phyloP scores from a whole-genome alignment of 2,797 vertebrate species.

The Aplochiton taeniatus region DNA sequence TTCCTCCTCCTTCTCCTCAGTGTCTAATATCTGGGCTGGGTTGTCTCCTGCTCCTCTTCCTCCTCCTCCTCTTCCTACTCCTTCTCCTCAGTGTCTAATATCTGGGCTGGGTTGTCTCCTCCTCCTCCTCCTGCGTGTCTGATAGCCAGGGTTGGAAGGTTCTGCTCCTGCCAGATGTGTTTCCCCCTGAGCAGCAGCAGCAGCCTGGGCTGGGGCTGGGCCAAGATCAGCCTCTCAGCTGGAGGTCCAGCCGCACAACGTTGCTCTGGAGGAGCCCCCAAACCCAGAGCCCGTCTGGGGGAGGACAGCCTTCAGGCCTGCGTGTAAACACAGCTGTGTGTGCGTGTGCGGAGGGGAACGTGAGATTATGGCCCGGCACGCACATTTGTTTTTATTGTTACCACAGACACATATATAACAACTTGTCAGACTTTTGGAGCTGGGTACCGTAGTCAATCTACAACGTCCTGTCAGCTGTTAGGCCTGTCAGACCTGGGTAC shows the following conservation, averaged over 20 bases:
- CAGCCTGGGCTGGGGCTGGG: constrained; percentile 44
- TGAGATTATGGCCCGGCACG: constrained; percentile 27
- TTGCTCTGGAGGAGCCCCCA: constrained; percentile 27
- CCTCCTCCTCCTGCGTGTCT: too few species aligned
- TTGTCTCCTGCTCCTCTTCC: too few species aligned
- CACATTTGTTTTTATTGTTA: constrained; percentile 6
- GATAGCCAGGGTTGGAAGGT: not conserved
- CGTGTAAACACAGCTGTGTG: constrained; percentile 62
- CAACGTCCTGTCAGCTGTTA: not conserved
- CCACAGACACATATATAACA: constrained; percentile 7
- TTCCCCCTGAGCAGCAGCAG: too few species aligned
- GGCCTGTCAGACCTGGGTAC: too few species aligned
- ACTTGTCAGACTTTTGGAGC: constrained; percentile 4
- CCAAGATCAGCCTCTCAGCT: constrained; percentile 60
- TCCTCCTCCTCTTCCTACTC: too few species aligned
- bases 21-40: too few species aligned
- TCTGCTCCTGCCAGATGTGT: constrained; percentile 42
- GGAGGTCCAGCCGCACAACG: constrained; percentile 22
- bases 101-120: too few species aligned
- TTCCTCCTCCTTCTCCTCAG: too few species aligned
- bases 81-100: too few species aligned
- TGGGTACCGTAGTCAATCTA: not conserved
- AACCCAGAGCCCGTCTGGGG: too few species aligned
- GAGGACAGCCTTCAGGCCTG: constrained; percentile 20
- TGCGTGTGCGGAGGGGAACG: constrained; percentile 49